These are phyloP conservation scores for Slavum lentiscoides DNA, from an alignment of 2,888 invertebrate species.

Conservation along the genomic window DNA sequence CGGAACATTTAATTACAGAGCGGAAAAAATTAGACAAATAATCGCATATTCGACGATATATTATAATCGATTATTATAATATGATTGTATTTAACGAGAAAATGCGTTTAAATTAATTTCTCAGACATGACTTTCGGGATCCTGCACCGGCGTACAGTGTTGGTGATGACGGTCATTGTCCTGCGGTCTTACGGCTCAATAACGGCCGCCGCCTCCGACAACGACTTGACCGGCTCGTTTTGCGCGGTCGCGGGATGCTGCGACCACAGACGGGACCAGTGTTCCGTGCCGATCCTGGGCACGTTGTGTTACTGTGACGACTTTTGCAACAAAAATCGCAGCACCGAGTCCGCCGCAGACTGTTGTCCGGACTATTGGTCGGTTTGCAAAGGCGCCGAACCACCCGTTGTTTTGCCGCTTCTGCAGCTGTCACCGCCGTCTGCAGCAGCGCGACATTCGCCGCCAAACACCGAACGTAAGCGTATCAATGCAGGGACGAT, in stretches of 20 bases:
- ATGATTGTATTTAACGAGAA: too few relatives aligned
- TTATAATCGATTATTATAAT: too few relatives aligned
- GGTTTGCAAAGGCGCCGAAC: conserved; percentile 67
- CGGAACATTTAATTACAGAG: too few relatives aligned
- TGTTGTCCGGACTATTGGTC: conserved; percentile 91
- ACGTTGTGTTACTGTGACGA: conserved; percentile 93
- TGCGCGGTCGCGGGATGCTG: conserved; percentile 72
- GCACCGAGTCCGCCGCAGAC: conserved; percentile 66
- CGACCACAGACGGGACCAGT: conserved; percentile 74
- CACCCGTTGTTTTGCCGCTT: conserved; percentile 53
- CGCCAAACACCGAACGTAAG: too few relatives aligned
- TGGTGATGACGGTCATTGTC: too few relatives aligned
- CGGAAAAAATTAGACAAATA: too few relatives aligned
- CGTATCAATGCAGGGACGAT: too few relatives aligned
- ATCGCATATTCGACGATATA: too few relatives aligned
- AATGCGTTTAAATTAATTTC: too few relatives aligned
- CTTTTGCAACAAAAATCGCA: conserved; percentile 77
- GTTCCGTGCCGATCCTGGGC: conserved; percentile 78
- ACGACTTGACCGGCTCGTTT: conserved; percentile 63
- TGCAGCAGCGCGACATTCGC: too few relatives aligned
- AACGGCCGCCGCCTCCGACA: neutral
- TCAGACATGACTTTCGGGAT: neutral
- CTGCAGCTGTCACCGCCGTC: too few relatives aligned
- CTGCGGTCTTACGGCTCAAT: neutral
- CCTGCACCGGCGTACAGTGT: too few relatives aligned